phyloP scores from a whole-genome alignment of 2,113 vertebrate genomes.

The Zapornia atra region DNA sequence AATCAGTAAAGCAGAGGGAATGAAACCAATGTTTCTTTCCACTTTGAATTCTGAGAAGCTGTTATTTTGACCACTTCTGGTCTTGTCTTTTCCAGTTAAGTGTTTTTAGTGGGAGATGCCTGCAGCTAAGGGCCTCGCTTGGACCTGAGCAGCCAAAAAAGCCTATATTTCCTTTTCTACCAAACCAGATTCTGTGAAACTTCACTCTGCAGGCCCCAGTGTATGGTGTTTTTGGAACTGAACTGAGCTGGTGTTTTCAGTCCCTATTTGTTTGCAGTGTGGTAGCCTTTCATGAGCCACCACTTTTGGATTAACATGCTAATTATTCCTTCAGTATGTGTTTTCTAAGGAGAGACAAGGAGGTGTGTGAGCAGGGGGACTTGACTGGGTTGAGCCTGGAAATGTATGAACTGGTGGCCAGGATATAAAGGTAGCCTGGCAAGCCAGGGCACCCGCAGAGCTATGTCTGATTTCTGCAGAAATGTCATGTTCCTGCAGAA shows the following conservation, averaged over 20 bases:
- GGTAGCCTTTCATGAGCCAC: not conserved
- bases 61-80: not conserved
- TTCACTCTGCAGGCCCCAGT: not conserved
- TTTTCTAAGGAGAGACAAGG: not conserved
- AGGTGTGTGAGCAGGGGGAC: not conserved
- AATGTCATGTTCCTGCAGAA: not conserved
- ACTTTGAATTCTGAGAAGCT: not conserved
- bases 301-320: not conserved
- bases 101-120: not conserved
- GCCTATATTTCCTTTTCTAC: not conserved
- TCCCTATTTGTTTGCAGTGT: not conserved
- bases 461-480: not conserved
- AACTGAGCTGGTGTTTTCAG: not conserved
- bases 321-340: not conserved
- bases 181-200: not conserved
- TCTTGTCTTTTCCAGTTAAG: not conserved
- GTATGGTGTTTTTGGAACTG: not conserved
- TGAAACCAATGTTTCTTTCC: not conserved
- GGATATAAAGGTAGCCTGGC: not conserved
- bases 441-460: not conserved
- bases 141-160: not conserved
- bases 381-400: not conserved
- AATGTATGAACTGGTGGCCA: fast-evolving
- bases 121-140: not conserved
- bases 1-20: not conserved